Base-by-base conservation (phyloP, 2,888 invertebrate genomes). In the Cylloceria caligata region DNA sequence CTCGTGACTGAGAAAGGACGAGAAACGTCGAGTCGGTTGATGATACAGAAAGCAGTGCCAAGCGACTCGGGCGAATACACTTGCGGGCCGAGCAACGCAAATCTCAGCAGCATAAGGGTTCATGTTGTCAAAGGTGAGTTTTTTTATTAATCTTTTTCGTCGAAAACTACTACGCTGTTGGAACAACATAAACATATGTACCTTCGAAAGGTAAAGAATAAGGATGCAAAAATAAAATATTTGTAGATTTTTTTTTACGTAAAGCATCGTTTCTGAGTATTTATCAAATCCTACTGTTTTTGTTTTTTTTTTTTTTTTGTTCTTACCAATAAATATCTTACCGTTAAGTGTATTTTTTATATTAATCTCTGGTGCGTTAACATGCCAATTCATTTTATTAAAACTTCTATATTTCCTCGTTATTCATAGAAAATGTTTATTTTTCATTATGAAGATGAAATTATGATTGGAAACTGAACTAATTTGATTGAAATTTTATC, bases 121-220 rank as follows among this genome's bases (percentile, higher is more conserved):
- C 97, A 97, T 92, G 97, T 97, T 71, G 94, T 97, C 77, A 97
- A 97, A 91, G 97, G 97, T 97, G 92, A 94, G 94, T 88, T 49
- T 16, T 39, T 52, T 21, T 30, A 60, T 21, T 64, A 30, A 62
- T 21, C 55, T 39, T 34, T 62, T 62, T 62, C 27, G n/a, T 5
- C 11, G 3, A 11, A 42, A 42, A 13, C n/a, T n/a, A n/a, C n/a
- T n/a, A n/a, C n/a, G n/a, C n/a, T n/a, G n/a, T n/a, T n/a, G n/a
- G n/a, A n/a, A n/a, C n/a, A n/a, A n/a, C n/a, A n/a, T n/a, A n/a
- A n/a, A n/a, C n/a, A n/a, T n/a, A n/a, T n/a, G n/a, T n/a, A n/a
- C n/a, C n/a, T n/a, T n/a, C n/a, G n/a, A 13, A 4, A 34, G 34
- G 7, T 34, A 34, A 34, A 2, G 6, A 4, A 34, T 34, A 7